A percentile compares a stretch with the other conserved stretches of the same genome.
Evolutionary conservation across 2,113 vertebrate genomes (phyloP).

Genomic region (Stomatorhinus ivindoensis): DNA sequence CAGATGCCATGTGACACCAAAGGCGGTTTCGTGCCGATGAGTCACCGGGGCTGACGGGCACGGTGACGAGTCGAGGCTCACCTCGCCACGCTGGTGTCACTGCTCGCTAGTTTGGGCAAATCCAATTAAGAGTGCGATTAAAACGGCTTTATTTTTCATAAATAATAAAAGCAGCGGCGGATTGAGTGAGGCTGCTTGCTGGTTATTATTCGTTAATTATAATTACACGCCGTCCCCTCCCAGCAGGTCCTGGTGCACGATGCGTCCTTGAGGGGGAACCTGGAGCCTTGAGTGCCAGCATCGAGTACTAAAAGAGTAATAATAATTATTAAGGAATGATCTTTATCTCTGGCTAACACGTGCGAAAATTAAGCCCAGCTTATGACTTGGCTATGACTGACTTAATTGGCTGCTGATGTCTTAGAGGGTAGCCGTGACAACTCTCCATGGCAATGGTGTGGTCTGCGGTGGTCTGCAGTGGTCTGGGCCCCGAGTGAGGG

Average conservation of each 20-base stretch:
- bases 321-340: background rate
- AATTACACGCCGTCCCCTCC: background rate
- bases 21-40: background rate
- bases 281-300: background rate
- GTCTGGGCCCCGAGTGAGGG: background rate
- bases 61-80: background rate
- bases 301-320: background rate
- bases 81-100: background rate
- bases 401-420: background rate
- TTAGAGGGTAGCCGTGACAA: background rate
- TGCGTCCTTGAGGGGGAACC: background rate
- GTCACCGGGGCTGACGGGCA: background rate
- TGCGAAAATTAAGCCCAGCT: background rate
- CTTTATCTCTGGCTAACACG: background rate
- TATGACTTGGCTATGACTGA: background rate
- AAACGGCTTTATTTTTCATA: background rate
- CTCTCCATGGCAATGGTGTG: background rate
- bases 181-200: background rate
- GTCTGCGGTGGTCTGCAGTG: too few species aligned
- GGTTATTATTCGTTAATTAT: background rate
- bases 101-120: background rate
- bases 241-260: background rate
- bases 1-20: background rate
- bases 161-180: background rate
- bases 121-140: background rate